Evolutionary conservation across 2,113 vertebrate species (phyloP).

Genomic region (Solea senegalensis): DNA sequence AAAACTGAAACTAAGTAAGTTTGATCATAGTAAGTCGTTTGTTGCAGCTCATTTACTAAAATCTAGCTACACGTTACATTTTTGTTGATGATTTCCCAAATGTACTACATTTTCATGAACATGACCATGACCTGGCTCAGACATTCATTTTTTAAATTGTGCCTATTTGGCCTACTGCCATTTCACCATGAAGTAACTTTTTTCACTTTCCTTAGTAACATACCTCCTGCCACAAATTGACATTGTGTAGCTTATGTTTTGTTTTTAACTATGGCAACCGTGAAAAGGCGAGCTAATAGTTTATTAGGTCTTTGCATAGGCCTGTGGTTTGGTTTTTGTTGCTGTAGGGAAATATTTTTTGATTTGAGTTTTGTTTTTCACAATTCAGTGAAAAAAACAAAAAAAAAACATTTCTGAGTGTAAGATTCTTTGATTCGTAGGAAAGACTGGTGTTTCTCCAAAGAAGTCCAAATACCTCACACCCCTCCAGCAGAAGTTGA

Average conservation of each 20-base stretch:
- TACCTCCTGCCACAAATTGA: no score
- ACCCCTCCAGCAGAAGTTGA: slow-evolving; percentile 95
- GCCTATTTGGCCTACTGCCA: no score
- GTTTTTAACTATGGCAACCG: no score
- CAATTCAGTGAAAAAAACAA: neutral
- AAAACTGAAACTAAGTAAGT: slow-evolving; percentile 95
- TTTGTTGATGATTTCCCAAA: neutral
- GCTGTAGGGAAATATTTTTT: no score
- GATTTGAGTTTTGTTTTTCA: neutral
- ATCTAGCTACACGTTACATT: neutral
- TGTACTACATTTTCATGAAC: neutral
- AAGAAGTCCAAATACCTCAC: slow-evolving; percentile 97
- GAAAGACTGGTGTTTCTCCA: slow-evolving; percentile 93
- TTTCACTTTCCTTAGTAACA: no score
- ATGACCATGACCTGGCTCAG: neutral
- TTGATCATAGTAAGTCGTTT: neutral
- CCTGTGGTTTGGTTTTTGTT: no score
- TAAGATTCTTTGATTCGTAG: slow-evolving; percentile 64
- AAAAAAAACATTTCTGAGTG: neutral
- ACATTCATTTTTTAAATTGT: neutral
- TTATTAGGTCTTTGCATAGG: no score
- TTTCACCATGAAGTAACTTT: no score
- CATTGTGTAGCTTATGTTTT: no score
- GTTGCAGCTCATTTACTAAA: neutral
- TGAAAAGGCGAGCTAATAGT: no score